Evolutionary conservation across 1,140 invertebrate species (phyloP), one percentile per base, ranked within the genome.

Genomic region (Portunus trituberculatus): DNA sequence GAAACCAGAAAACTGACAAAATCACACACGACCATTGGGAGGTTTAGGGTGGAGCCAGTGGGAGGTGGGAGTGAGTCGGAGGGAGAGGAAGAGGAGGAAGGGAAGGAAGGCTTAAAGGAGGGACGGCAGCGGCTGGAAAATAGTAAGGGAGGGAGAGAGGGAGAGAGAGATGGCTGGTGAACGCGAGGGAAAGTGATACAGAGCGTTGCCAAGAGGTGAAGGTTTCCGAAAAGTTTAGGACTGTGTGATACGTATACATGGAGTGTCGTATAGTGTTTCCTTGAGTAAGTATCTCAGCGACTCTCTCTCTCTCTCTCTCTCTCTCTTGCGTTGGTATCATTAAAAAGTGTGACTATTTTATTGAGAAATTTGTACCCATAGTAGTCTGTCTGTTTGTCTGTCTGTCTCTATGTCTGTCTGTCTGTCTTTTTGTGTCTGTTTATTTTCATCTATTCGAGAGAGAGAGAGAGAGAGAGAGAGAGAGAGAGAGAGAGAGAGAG

Each of bases 111-210:
- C 28, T 25, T 0, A n/a, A n/a, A 4, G 29, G 32, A 31, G 46
- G 59, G 25, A 46, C 29, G 52, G 12, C 59, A 83, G 59, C n/a
- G 31, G 82, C 25, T 52, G 46, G 84, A 16, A 67, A n/a, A 31
- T 8, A 89, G 52, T 10, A 25, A 91, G 20, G 20, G 46, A 59
- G 16, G 20, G 28, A 91, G 89, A 20, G 89, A 91, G 48, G 25
- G 89, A 91, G 89, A 48, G 48, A 91, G 48, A 91, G 90, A 91
- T 48, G n/a, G 31, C 10, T 31, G 45, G 88, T 10, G n/a, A 25
- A 32, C 28, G n/a, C 12, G 32, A 59, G 52, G 16, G 52, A 59
- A 25, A 29, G 39, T 76, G n/a, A 16, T 12, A 46, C 31, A 32
- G 86, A 20, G 31, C 0, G 39, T 39, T 2, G 31, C 86, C 2